Percentiles rank a stretch among this genome's conserved stretches.
Conservation (phyloP, 2,797 vertebrate species). For the Botia almorhae region DNA sequence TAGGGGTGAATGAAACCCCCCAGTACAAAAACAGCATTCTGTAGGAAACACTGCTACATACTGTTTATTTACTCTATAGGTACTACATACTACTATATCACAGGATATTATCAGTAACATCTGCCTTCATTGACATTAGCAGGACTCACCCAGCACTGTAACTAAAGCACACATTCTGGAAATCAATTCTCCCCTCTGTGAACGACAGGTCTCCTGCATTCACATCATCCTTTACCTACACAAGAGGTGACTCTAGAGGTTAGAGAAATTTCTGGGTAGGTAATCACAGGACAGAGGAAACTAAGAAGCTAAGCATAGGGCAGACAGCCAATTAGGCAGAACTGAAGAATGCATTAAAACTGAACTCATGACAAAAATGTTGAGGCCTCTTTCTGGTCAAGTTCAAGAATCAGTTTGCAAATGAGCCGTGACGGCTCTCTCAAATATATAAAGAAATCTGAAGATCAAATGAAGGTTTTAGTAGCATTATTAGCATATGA, state of each 20-base stretch:
- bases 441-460: constrained; percentile 37
- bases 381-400: constrained; percentile 9
- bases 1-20: no score
- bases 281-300: not conserved
- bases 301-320: not conserved
- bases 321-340: not conserved
- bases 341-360: constrained; percentile 8
- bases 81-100: not conserved
- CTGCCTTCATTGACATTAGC: not conserved
- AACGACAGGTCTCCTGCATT: constrained; percentile 76
- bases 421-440: constrained; percentile 25
- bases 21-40: no score
- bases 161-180: constrained; percentile 84
- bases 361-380: not conserved
- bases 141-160: constrained; percentile 79
- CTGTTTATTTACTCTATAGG: no score
- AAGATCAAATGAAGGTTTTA: constrained; percentile 53
- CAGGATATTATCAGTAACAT: not conserved
- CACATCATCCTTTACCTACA: constrained; percentile 81
- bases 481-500: constrained; percentile 57
- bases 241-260: not conserved
- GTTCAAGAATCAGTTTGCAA: constrained; percentile 29
- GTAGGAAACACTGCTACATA: no score
- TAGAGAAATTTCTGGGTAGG: not conserved
- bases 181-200: constrained; percentile 79